phyloP scores from a whole-genome alignment of 1,140 invertebrate species.

The Arctopsyche grandis region DNA sequence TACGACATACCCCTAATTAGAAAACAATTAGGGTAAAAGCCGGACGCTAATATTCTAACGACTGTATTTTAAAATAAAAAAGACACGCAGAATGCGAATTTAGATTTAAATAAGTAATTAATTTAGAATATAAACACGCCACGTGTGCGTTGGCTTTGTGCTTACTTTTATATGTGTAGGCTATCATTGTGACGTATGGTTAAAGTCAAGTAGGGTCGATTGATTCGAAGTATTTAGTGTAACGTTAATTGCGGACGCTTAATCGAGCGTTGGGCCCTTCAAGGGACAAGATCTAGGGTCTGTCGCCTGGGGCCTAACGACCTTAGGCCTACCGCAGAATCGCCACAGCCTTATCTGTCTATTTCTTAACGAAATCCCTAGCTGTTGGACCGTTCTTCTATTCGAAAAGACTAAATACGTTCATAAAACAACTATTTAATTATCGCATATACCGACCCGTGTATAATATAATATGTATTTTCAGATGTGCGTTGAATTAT shows the following conservation, averaged over 20 bases:
- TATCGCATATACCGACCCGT: too few relatives aligned
- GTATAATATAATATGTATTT: too few relatives aligned
- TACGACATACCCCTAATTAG: background rate
- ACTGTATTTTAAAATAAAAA: too few relatives aligned
- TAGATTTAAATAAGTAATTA: too few relatives aligned
- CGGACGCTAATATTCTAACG: background rate
- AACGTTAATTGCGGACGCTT: slow-evolving; percentile 27
- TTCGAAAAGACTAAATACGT: too few relatives aligned
- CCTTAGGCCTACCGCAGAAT: background rate
- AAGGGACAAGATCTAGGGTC: slow-evolving; percentile 3
- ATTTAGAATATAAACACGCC: too few relatives aligned
- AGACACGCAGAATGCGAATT: too few relatives aligned
- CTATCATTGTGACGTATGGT: background rate
- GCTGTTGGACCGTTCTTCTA: background rate
- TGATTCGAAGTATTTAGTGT: background rate
- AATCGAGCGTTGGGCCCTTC: slow-evolving; percentile 12
- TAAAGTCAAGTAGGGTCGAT: background rate
- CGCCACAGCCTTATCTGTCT: background rate
- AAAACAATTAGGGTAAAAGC: background rate
- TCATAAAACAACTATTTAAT: too few relatives aligned
- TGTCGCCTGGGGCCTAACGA: slow-evolving; percentile 29
- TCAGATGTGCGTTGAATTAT: too few relatives aligned
- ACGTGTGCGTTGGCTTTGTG: too few relatives aligned
- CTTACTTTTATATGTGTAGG: too few relatives aligned
- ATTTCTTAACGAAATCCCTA: background rate